Evolutionary conservation across 2,888 invertebrate species (phyloP), one percentile per base, ranked within the genome.

Genomic region (Furcula furcula): DNA sequence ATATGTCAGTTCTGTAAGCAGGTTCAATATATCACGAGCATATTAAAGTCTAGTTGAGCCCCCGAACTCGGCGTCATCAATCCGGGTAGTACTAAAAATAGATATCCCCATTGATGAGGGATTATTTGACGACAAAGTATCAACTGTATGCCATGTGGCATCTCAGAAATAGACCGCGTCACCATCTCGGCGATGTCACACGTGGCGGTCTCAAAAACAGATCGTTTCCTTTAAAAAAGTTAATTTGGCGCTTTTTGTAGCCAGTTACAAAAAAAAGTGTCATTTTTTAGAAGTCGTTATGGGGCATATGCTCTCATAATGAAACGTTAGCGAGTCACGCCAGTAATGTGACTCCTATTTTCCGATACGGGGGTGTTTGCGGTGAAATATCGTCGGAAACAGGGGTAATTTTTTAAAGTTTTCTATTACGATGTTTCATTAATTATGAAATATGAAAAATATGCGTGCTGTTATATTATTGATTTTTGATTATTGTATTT

Each of bases 201-300:
- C 86, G 84, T 87, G 87, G 84, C 79, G 70, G 63, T 56, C 66
- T 74, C 70, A 73, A 81, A 84, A 86, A 87, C 86, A 81, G 83
- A 87, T 86, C 76, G 84, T 83, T 87, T 87, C 87, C 87, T 87
- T 80, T 86, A 86, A 87, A n/a, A 86, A 87, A 85, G 84, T 84
- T 86, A 86, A 88, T 87, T 85, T 85, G 79, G 69, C 77, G 64
- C 72, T 87, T 87, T 87, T 86, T 87, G 73, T 82, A 42, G 38
- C 40, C 49, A 60, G 63, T 52, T 62, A 81, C 76, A 85, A 83
- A 82, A n/a, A n/a, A 56, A 83, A 75, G 76, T 66, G 69, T 59
- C 65, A 79, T 74, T 85, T 86, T 87, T 86, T 81, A 72, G 60
- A 66, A 64, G 65, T 66, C 69, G 75, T 71, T 75, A 77, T n/a